Percentiles rank a stretch among this genome's conserved stretches.
Conservation (phyloP, 2,797 vertebrate species). For the Dallia pectoralis region DNA sequence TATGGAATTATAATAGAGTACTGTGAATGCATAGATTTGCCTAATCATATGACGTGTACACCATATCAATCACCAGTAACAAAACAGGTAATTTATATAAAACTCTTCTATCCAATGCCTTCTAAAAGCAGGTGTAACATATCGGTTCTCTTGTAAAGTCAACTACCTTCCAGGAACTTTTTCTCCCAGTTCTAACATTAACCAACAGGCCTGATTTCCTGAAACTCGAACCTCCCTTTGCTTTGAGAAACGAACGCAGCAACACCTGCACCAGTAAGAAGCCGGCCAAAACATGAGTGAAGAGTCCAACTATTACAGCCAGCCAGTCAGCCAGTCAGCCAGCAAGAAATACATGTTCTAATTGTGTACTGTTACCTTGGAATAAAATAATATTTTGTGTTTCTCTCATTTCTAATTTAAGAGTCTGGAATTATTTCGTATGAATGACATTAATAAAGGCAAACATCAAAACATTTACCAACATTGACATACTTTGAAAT, state of each 20-base stretch:
- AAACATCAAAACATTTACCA: neutral
- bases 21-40: neutral
- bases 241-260: constrained; percentile 66
- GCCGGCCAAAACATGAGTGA: constrained; percentile 68
- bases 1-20: neutral
- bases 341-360: constrained; percentile 45
- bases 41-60: constrained; percentile 10
- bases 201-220: constrained; percentile 76
- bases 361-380: constrained; percentile 37
- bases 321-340: constrained; percentile 29
- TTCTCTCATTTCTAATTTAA: constrained; percentile 27
- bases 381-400: constrained; percentile 20
- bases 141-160: constrained; percentile 20
- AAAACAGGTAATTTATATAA: neutral
- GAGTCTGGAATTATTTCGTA: constrained; percentile 12
- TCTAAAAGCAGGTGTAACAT: neutral
- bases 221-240: constrained; percentile 76
- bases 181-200: constrained; percentile 73
- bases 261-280: constrained; percentile 68
- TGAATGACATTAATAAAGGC: constrained; percentile 16
- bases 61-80: neutral
- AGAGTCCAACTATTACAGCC: constrained; percentile 51
- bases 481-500: neutral
- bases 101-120: neutral
- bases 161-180: constrained; percentile 62